These are phyloP conservation scores for Cranoglanis bouderius DNA, from an alignment of 2,113 vertebrate genomes.

Conservation along the genomic window DNA sequence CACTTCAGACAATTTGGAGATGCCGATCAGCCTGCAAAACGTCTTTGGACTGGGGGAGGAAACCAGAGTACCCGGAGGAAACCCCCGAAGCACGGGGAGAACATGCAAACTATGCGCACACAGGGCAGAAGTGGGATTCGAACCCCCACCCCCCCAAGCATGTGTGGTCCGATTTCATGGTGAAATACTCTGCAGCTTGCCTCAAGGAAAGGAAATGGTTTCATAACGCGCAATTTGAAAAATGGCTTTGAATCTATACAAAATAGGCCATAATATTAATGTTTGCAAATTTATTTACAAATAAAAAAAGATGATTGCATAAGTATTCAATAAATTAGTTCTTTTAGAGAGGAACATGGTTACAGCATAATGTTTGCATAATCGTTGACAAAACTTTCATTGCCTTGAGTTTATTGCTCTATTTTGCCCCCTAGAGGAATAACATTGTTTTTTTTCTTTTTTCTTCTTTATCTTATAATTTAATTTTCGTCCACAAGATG, in stretches of 20 bases:
- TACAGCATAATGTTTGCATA: background rate
- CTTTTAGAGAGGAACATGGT: background rate
- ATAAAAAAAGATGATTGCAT: background rate
- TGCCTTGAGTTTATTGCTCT: background rate
- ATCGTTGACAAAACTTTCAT: background rate
- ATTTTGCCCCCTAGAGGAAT: background rate
- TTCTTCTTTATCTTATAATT: background rate
- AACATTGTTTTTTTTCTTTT: background rate
- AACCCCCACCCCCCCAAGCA: too few species aligned
- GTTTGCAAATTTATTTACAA: background rate
- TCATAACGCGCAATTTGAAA: background rate
- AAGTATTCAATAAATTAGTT: background rate
- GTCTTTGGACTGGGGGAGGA: too few species aligned
- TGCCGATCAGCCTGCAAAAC: too few species aligned
- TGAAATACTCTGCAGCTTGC: background rate
- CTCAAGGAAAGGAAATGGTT: background rate
- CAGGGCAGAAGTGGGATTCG: too few species aligned
- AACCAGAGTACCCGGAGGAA: too few species aligned
- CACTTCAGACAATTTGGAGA: too few species aligned
- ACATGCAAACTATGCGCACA: too few species aligned
- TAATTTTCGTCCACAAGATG: background rate
- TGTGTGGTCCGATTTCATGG: background rate
- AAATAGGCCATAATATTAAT: background rate
- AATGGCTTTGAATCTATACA: background rate
- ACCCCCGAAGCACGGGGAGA: too few species aligned